Base-by-base conservation (phyloP, 2,888 invertebrate genomes). In the Trachelus iudaicus region DNA sequence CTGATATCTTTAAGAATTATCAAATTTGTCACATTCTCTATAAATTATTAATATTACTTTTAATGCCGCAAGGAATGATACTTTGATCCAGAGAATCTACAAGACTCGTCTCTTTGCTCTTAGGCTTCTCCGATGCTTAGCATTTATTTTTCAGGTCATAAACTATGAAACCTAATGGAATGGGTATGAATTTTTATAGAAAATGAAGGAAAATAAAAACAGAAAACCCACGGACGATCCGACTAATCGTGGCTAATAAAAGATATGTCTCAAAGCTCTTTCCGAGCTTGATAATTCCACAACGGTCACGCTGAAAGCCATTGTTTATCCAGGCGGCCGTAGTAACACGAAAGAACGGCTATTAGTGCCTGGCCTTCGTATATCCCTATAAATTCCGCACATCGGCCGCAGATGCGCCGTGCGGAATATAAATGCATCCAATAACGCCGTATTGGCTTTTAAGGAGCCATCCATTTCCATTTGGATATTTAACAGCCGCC, bases 361-460 rank as follows among this genome's bases (percentile, higher is more conserved):
- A 78, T 78, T 78, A 78, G 69, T 40, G 77, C 35, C 69, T 74
- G 69, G 35, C 40, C 34, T 40, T 69, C 33, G 73, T 68, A 37
- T 69, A 76, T 71, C 76, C 78, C 78, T 71, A 75, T 76, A 78
- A 78, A 76, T 75, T 76, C 35, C 73, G 23, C 69, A 56, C 74
- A 78, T 78, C 75, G 77, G 37, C 37, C 69, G 75, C 37, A 75
- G 73, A 78, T 56, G 77, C 40, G 75, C 69, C 13, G 69, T 11
- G n/a, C 34, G 73, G 75, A 78, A 78, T 78, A 78, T 75, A 75
- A 78, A 75, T 78, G 77, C 77, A 56, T 40, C 68, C 73, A 73
- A 69, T 33, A 40, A 69, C 34, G 31, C 56, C 68, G 68, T 77
- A 77, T 77, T 68, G 77, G 40, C 34, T 73, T 73, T 56, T 56